These are phyloP conservation scores for Triops cancriformis DNA, from an alignment of 1,140 invertebrate species.

Conservation along the genomic window DNA sequence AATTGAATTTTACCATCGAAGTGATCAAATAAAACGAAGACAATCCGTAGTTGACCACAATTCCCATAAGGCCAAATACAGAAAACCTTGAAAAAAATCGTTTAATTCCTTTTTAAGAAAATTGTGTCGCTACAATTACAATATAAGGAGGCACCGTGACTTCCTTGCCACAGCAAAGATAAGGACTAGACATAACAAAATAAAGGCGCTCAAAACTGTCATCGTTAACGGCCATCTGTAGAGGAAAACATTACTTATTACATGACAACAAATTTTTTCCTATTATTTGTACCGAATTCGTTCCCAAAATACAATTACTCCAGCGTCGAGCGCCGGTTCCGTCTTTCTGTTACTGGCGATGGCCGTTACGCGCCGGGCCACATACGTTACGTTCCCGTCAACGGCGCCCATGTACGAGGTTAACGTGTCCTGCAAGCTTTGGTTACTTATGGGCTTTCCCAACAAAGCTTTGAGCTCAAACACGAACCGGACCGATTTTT, in stretches of 20 bases:
- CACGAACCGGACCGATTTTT: background rate
- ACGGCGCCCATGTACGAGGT: background rate
- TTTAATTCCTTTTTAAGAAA: too few relatives aligned
- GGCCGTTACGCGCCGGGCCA: background rate
- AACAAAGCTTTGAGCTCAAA: background rate
- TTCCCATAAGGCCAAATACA: conserved; percentile 75
- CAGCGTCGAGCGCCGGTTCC: background rate
- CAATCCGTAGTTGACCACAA: conserved; percentile 83
- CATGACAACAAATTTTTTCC: background rate
- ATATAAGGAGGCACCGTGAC: conserved; percentile 71
- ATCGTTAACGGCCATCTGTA: conserved; percentile 69
- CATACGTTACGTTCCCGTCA: background rate
- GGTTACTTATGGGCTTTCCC: background rate
- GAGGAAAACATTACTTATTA: background rate
- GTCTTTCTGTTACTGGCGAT: background rate
- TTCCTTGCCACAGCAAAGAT: conserved; percentile 72
- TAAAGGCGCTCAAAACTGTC: conserved; percentile 61
- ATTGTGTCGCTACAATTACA: conserved; percentile 44
- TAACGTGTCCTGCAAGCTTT: background rate
- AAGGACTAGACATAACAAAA: conserved; percentile 68
- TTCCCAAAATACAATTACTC: background rate
- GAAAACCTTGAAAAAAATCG: conserved; percentile 58
- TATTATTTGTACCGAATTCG: background rate
- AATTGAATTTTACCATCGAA: conserved; percentile 49
- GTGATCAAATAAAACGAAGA: conserved; percentile 70